Evolutionary conservation across 2,113 vertebrate genomes (phyloP).

Genomic region (Takifugu flavidus): DNA sequence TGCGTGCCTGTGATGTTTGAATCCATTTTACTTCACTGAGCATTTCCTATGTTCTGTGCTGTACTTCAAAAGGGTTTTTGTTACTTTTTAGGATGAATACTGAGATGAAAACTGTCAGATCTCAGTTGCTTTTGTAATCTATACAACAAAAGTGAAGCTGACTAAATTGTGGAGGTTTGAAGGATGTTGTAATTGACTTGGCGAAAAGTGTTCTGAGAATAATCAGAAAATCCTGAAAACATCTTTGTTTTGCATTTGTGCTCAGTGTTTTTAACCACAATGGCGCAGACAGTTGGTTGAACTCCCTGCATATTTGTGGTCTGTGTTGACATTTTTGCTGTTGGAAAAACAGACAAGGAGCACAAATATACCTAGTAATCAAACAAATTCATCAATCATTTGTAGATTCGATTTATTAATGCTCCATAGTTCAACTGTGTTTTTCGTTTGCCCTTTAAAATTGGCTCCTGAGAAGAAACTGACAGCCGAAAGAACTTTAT

Average conservation of each 20-base stretch:
- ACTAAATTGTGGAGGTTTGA: not conserved
- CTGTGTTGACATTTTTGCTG: not conserved
- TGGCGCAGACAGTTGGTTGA: not conserved
- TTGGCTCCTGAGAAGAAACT: conserved; percentile 15
- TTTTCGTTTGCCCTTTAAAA: conserved; percentile 18
- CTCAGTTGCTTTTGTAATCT: not conserved
- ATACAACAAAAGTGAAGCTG: not conserved
- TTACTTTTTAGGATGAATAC: not conserved
- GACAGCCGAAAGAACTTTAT: conserved; percentile 2
- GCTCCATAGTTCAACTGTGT: not conserved
- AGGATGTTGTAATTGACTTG: too few relatives aligned
- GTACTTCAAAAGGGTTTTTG: not conserved
- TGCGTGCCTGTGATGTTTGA: conserved; percentile 3
- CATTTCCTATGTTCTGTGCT: not conserved
- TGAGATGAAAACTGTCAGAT: too few relatives aligned
- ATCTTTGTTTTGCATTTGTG: not conserved
- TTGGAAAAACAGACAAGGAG: not conserved
- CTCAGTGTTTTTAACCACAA: not conserved
- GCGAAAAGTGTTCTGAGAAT: too few relatives aligned
- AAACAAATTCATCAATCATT: too few relatives aligned
- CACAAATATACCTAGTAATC: too few relatives aligned
- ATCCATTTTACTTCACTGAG: not conserved
- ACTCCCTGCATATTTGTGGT: not conserved
- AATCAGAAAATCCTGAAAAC: not conserved
- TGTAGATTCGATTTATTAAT: too few relatives aligned